Percentiles rank a stretch among this genome's conserved stretches.
Conservation (phyloP, 2,888 invertebrate genomes). For the Hirtodrosophila confusa region DNA sequence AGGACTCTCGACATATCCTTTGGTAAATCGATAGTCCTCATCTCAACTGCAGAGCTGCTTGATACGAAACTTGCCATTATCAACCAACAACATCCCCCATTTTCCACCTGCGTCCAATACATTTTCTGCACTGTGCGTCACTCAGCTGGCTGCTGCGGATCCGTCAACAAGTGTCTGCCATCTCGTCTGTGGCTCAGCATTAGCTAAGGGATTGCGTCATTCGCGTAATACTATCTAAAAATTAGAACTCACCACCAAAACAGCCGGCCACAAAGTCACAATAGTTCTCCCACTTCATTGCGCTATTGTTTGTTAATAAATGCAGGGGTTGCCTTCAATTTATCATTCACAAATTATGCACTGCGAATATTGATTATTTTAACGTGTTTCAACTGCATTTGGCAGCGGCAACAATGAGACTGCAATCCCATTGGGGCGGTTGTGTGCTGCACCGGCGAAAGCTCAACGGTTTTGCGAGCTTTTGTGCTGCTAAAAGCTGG, state of each 20-base stretch:
- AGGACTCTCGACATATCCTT: too few species aligned
- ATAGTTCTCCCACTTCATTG: constrained; percentile 83
- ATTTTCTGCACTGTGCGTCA: neutral
- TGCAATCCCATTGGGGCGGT: constrained; percentile 42
- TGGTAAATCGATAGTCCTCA: too few species aligned
- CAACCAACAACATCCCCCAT: too few species aligned
- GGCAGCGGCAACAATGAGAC: constrained; percentile 46
- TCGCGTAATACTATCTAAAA: neutral
- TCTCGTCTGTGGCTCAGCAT: constrained; percentile 19
- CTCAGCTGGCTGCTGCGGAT: constrained; percentile 8
- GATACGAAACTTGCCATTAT: too few species aligned
- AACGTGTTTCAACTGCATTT: constrained; percentile 51
- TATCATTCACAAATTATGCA: constrained; percentile 2
- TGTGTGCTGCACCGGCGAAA: constrained; percentile 28
- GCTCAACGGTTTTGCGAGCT: constrained; percentile 28
- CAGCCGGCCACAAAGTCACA: constrained; percentile 86
- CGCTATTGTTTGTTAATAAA: constrained; percentile 17
- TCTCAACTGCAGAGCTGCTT: too few species aligned
- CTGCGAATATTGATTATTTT: constrained; percentile 58
- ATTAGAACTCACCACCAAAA: constrained; percentile 85
- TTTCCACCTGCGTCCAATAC: too few species aligned
- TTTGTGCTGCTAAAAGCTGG: constrained; percentile 33
- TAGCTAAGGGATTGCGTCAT: constrained; percentile 62
- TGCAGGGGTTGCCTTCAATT: constrained; percentile 19
- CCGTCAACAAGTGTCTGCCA: constrained; percentile 48